These are phyloP conservation scores for Pipistrellus pygmaeus DNA, from an alignment of 2,797 vertebrate species.

Conservation along the genomic window DNA sequence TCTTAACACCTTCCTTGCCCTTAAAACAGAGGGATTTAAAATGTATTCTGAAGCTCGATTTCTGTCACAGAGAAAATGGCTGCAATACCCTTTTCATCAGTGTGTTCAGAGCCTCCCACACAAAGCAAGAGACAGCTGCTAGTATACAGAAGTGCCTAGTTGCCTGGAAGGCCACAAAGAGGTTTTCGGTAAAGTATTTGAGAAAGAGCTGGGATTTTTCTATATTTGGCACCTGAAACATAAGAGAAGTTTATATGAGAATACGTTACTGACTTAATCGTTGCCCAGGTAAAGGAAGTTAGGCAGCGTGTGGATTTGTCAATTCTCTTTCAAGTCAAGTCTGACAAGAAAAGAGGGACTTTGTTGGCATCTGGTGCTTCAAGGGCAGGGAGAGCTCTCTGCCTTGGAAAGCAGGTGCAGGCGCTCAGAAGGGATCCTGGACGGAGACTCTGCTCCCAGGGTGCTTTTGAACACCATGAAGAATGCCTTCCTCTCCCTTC, in stretches of 20 bases:
- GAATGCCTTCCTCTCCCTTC: slow-evolving; percentile 57
- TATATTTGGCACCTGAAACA: slow-evolving; percentile 62
- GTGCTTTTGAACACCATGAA: slow-evolving; percentile 68
- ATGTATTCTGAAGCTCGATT: slow-evolving; percentile 4
- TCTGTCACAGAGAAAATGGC: slow-evolving; percentile 14
- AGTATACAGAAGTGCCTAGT: neutral
- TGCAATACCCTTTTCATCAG: neutral
- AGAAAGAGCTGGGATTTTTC: slow-evolving; percentile 51
- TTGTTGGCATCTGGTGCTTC: slow-evolving; percentile 51
- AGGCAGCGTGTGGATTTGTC: slow-evolving; percentile 69
- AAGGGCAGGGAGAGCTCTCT: slow-evolving; percentile 53
- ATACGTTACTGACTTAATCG: slow-evolving; percentile 66
- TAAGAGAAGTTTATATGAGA: slow-evolving; percentile 20
- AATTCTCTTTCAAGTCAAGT: slow-evolving; percentile 77
- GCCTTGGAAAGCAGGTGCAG: neutral
- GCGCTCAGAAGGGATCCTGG: slow-evolving; percentile 63
- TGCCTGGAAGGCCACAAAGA: slow-evolving; percentile 11
- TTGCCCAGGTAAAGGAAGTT: slow-evolving; percentile 57
- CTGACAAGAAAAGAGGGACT: slow-evolving; percentile 34
- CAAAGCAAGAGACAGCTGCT: neutral
- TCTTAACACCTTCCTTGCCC: neutral
- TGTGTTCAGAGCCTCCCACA: slow-evolving; percentile 48
- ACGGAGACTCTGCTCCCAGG: slow-evolving; percentile 56
- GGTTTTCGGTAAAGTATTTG: neutral
- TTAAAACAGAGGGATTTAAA: slow-evolving; percentile 32